Percentiles rank a stretch among this genome's conserved stretches.
These are phyloP conservation scores for Cryptoblepharus egeriae DNA, from an alignment of 2,797 vertebrate genomes.

Conservation along the genomic window DNA sequence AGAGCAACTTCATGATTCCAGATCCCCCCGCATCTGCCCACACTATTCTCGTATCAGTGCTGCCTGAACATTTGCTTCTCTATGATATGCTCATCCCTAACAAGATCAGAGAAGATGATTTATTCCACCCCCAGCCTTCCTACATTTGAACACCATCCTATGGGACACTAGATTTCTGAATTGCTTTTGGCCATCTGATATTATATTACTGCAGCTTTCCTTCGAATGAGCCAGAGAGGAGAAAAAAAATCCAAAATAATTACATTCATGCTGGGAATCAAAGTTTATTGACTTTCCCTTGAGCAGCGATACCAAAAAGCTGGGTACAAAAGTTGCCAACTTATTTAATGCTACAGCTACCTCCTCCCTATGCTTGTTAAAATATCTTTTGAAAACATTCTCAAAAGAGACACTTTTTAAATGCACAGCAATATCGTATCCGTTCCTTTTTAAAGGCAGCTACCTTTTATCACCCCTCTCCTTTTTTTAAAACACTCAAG, in stretches of 20 bases:
- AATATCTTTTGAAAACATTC: constrained; percentile 72
- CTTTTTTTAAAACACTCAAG: constrained; percentile 32
- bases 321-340: constrained; percentile 75
- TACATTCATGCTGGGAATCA: constrained; percentile 80
- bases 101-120: constrained; percentile 82
- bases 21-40: constrained; percentile 39
- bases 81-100: constrained; percentile 75
- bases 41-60: constrained; percentile 59
- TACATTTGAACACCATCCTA: constrained; percentile 76
- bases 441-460: constrained; percentile 61
- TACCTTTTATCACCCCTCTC: constrained; percentile 31
- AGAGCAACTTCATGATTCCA: constrained; percentile 44
- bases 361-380: constrained; percentile 70
- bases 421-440: constrained; percentile 49
- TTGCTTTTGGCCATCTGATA: constrained; percentile 81
- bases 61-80: constrained; percentile 66
- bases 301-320: constrained; percentile 77
- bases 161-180: constrained; percentile 77
- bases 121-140: constrained; percentile 78
- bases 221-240: constrained; percentile 66
- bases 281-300: constrained; percentile 84
- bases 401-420: constrained; percentile 49
- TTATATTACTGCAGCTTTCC: constrained; percentile 74
- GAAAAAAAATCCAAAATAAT: constrained; percentile 77
- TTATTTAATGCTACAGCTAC: constrained; percentile 75